These are phyloP conservation scores for Enteromius anoplus DNA, from an alignment of 2,797 vertebrate genomes.

Conservation along the genomic window DNA sequence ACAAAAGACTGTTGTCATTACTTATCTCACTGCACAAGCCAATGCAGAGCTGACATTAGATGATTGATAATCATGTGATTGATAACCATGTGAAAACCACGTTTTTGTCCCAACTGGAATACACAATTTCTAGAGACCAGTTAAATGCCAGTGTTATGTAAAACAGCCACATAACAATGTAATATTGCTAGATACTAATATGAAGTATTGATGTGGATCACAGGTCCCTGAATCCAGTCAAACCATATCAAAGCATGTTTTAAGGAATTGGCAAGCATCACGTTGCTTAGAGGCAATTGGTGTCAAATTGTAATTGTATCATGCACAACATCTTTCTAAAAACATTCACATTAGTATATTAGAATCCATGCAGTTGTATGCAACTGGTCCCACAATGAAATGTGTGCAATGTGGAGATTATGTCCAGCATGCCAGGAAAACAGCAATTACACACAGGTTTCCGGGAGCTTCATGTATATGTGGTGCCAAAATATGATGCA, in stretches of 20 bases:
- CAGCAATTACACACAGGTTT: background rate
- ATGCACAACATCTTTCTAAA: background rate
- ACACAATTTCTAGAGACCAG: background rate
- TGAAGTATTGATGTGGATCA: background rate
- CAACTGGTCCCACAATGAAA: background rate
- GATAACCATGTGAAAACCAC: background rate
- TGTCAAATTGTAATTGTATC: too few relatives aligned
- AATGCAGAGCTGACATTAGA: background rate
- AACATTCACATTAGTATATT: background rate
- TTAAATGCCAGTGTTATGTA: background rate
- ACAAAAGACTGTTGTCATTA: background rate
- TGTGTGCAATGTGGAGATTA: background rate
- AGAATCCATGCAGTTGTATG: background rate
- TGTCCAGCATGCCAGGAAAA: slow-evolving; percentile 2
- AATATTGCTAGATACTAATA: too few relatives aligned
- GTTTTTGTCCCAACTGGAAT: background rate
- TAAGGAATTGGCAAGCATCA: background rate
- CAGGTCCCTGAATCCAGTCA: background rate
- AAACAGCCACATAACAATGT: background rate
- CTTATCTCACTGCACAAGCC: background rate
- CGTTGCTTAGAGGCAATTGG: background rate
- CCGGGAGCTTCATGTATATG: background rate
- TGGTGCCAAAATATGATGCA: background rate
- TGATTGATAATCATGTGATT: background rate
- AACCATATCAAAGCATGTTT: background rate